Evolutionary conservation across 2,888 invertebrate genomes (phyloP), one percentile per base, ranked within the genome.

Genomic region (Sesia bembeciformis): DNA sequence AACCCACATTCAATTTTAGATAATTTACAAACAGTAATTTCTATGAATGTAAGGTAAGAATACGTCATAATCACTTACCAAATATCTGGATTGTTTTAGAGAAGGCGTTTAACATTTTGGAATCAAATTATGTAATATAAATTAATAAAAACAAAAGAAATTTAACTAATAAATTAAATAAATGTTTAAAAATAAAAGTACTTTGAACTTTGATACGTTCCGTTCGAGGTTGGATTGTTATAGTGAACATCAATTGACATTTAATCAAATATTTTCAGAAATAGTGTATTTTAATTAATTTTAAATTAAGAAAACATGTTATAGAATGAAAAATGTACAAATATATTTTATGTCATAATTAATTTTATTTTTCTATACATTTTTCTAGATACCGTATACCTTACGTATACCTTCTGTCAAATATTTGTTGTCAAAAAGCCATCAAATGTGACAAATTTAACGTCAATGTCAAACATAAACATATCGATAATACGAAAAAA

Each of bases 381-480:
- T 23, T 23, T 23, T 23, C 23, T 23, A 23, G 23, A 23, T 23
- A 23, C n/a, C n/a, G 23, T 23, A 23, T 23, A 23, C 23, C 23
- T 2, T 23, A n/a, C n/a, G 23, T 23, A 23, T 23, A 23, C 23
- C 23, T 2, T 23, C 23, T 23, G 23, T 23, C 46, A 46, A 46
- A 46, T 7, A 6, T 46, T n/a, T 43, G n/a, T 6, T 42, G 6
- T 43, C 46, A 46, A 8, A 46, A 46, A 8, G 7, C 2, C 23
- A 2, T 23, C 23, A 23, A 46, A 46, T 46, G 46, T 8, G 4
- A 46, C 7, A 46, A 46, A 46, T 46, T n/a, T 46, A n/a, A 46
- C 5, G 8, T 46, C 8, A 46, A 46, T 23, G 79, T 76, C 82
- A 83, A 81, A 82, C 76, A 76, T 76, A 81, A 78, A 75, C 65